Evolutionary conservation across 1,140 invertebrate species (phyloP).

Genomic region (Zelostemma sp.): DNA sequence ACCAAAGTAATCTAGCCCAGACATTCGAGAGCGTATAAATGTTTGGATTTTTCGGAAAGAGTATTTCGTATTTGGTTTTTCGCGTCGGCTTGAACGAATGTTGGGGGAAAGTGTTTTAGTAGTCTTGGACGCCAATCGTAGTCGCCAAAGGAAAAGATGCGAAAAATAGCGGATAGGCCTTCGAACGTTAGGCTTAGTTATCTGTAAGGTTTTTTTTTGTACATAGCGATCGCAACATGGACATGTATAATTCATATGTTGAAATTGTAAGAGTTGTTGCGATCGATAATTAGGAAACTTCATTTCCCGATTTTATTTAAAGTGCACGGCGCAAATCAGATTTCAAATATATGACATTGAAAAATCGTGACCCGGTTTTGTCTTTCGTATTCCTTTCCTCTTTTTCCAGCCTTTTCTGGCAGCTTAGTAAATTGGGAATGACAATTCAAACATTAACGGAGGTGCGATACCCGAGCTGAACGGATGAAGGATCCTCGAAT

Average conservation of each 20-base stretch:
- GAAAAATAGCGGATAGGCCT: conserved; percentile 53
- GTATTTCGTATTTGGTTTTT: conserved; percentile 42
- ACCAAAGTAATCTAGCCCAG: too few species aligned
- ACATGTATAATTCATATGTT: conserved; percentile 50
- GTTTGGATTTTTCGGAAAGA: conserved; percentile 46
- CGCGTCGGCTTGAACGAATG: conserved; percentile 43
- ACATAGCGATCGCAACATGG: conserved; percentile 65
- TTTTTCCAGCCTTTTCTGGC: too few species aligned
- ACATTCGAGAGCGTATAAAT: conserved; percentile 38
- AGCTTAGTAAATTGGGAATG: too few species aligned
- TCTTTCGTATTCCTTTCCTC: background rate
- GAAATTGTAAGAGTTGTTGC: conserved; percentile 49
- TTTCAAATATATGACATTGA: conserved; percentile 48
- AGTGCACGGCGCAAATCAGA: conserved; percentile 57
- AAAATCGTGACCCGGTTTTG: conserved; percentile 9
- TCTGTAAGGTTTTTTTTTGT: conserved; percentile 57
- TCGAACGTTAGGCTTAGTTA: conserved; percentile 45
- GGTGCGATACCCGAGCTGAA: conserved; percentile 13
- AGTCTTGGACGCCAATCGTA: conserved; percentile 16
- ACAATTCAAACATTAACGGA: conserved; percentile 4
- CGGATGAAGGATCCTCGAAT: conserved; percentile 37
- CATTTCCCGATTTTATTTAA: conserved; percentile 57
- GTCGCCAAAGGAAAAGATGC: conserved; percentile 45
- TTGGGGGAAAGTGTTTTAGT: conserved; percentile 1
- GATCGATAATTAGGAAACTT: conserved; percentile 39